Evolutionary conservation across 2,113 vertebrate genomes (phyloP).

Genomic region (Trematocara nigrifrons): DNA sequence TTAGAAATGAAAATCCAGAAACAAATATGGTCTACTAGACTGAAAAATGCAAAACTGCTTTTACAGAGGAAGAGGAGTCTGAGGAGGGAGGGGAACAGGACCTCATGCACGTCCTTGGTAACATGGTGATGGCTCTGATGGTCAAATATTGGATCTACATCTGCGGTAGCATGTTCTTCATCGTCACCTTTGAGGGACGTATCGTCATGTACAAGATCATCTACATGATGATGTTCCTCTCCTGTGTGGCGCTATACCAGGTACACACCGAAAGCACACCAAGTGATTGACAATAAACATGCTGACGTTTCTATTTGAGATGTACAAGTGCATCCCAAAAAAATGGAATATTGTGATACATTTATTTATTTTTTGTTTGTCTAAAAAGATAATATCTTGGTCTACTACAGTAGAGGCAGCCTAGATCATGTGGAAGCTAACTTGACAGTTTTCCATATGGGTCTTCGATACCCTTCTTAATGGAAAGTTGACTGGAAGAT

Average conservation of each 20-base stretch:
- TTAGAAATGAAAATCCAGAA: background rate
- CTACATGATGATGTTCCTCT: constrained; percentile 98
- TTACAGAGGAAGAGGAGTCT: constrained; percentile 66
- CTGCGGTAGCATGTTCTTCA: constrained; percentile 98
- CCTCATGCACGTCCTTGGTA: constrained; percentile 90
- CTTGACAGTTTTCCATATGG: background rate
- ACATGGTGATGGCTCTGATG: constrained; percentile 89
- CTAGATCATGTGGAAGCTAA: background rate
- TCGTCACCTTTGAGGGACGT: constrained; percentile 94
- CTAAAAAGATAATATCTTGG: background rate
- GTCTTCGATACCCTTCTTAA: background rate
- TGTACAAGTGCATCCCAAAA: background rate
- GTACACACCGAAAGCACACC: constrained; percentile 51
- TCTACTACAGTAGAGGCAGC: background rate
- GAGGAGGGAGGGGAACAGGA: constrained; percentile 77
- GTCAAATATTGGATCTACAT: constrained; percentile 98
- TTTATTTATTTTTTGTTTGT: background rate
- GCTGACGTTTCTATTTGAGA: background rate
- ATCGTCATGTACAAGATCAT: constrained; percentile 99
- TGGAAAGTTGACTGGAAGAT: background rate
- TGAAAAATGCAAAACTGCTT: background rate
- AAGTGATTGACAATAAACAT: background rate
- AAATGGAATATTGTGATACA: background rate
- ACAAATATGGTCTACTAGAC: background rate
- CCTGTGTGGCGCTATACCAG: constrained; percentile 97